Evolutionary conservation across 2,797 vertebrate species (phyloP).

Genomic region (Sebastes itinus): DNA sequence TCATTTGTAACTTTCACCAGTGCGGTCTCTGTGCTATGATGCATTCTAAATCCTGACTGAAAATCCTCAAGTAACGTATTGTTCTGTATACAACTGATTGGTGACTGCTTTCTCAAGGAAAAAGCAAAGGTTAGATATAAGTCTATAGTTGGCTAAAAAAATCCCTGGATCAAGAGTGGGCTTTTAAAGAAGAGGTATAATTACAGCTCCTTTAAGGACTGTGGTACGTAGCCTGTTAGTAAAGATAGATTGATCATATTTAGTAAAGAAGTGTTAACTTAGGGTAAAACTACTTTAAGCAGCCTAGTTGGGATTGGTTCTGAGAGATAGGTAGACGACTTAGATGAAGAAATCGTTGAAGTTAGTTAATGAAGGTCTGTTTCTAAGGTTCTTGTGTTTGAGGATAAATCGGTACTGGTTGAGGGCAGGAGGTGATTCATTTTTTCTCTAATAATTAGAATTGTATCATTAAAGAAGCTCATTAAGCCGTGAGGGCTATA

Average conservation of each 20-base stretch:
- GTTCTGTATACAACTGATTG: background rate
- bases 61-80: background rate
- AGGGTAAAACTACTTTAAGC: background rate
- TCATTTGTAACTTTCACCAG: background rate
- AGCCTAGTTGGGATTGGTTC: background rate
- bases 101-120: background rate
- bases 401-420: background rate
- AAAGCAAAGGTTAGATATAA: background rate
- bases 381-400: background rate
- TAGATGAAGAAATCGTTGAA: background rate
- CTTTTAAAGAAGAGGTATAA: background rate
- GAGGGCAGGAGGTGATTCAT: background rate
- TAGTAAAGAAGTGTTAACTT: background rate
- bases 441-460: background rate
- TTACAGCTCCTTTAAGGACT: background rate
- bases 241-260: background rate
- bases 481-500: background rate
- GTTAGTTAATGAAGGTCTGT: background rate
- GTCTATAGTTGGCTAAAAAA: background rate
- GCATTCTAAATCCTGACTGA: background rate
- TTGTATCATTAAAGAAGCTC: background rate
- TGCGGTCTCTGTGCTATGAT: background rate
- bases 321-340: background rate
- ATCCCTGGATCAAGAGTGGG: background rate
- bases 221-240: background rate